These are phyloP conservation scores for Zootoca vivipara DNA, from an alignment of 2,113 vertebrate species.

Conservation along the genomic window DNA sequence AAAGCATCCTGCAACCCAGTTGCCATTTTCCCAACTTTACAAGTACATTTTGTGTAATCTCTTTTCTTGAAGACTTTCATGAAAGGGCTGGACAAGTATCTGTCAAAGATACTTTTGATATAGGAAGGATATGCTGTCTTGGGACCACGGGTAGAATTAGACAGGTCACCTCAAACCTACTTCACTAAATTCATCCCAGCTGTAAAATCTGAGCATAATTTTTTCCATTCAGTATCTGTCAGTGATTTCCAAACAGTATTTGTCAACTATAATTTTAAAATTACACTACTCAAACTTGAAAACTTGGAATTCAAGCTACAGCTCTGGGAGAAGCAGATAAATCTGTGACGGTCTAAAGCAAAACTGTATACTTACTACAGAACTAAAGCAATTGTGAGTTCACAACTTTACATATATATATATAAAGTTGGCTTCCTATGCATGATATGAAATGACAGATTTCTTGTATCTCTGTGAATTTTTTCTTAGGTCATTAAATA, in stretches of 20 bases:
- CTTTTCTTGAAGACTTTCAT: not conserved
- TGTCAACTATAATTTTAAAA: conserved; percentile 18
- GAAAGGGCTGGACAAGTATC: not conserved
- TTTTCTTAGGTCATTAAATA: conserved; percentile 31
- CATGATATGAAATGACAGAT: conserved; percentile 7
- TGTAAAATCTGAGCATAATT: not conserved
- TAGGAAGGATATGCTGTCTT: not conserved
- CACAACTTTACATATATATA: not conserved
- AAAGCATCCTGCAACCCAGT: not conserved
- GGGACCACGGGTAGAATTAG: not conserved
- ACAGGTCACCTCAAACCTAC: not conserved
- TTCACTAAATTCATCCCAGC: not conserved
- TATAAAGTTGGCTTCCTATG: conserved; percentile 22
- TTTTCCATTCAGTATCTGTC: not conserved
- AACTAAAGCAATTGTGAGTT: not conserved
- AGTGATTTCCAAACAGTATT: not conserved
- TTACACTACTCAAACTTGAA: not conserved
- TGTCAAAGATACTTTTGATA: not conserved
- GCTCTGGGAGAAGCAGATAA: not conserved
- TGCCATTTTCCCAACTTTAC: not conserved
- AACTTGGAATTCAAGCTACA: conserved; percentile 16
- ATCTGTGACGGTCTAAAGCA: not conserved
- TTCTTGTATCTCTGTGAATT: conserved; percentile 10
- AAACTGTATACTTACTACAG: not conserved
- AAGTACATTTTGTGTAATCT: not conserved